These are phyloP conservation scores for Chironomus riparius DNA, from an alignment of 2,888 invertebrate genomes.

Conservation along the genomic window DNA sequence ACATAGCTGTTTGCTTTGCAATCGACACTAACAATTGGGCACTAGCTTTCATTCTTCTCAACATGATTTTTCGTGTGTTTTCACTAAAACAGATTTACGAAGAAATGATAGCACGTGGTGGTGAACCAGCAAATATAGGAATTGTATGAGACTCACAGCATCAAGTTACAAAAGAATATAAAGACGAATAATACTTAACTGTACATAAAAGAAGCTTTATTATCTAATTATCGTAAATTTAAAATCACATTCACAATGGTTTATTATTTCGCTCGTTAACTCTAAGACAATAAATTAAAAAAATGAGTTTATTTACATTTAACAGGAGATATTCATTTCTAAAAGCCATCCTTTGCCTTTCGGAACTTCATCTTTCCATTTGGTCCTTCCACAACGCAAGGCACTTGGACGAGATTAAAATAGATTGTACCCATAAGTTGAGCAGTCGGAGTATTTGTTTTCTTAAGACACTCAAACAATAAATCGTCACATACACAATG, in stretches of 20 bases:
- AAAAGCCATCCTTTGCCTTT: constrained; percentile 23
- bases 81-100: background rate
- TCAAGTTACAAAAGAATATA: background rate
- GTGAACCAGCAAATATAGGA: background rate
- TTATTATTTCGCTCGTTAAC: background rate
- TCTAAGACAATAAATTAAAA: background rate
- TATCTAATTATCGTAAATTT: background rate
- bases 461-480: constrained; percentile 72
- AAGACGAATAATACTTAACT: background rate
- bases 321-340: background rate
- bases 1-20: background rate
- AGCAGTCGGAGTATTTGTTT: constrained; percentile 61
- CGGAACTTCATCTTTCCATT: constrained; percentile 20
- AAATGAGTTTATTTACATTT: background rate
- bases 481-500: constrained; percentile 81
- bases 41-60: background rate
- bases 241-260: background rate
- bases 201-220: background rate
- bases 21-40: background rate
- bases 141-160: background rate
- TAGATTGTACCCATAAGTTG: constrained; percentile 72
- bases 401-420: constrained; percentile 69
- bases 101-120: background rate
- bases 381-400: background rate
- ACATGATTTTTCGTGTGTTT: background rate